phyloP scores from a whole-genome alignment of 2,113 vertebrate species.

The Dromas ardeola region DNA sequence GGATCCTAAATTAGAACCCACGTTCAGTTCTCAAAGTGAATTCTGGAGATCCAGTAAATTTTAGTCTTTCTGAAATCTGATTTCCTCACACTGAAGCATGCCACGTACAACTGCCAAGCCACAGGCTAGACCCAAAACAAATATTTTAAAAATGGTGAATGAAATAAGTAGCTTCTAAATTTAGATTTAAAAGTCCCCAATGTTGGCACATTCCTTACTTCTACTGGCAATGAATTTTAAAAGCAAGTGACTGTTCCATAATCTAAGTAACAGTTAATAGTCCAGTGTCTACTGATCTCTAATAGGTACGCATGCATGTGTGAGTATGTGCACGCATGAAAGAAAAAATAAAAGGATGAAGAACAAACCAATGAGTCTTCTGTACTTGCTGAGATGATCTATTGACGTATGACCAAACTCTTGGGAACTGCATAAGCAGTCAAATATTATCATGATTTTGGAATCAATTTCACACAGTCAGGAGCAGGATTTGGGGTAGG shows the following conservation, averaged over 20 bases:
- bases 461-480: background rate
- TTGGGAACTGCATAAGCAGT: background rate
- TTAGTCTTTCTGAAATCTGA: slow-evolving; percentile 16
- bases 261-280: slow-evolving; percentile 38
- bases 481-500: background rate
- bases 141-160: slow-evolving; percentile 66
- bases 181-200: slow-evolving; percentile 58
- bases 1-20: background rate
- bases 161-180: slow-evolving; percentile 67
- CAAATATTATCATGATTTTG: background rate
- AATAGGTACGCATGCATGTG: background rate
- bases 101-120: slow-evolving; percentile 47
- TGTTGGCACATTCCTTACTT: slow-evolving; percentile 47
- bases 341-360: background rate
- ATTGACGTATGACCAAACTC: background rate
- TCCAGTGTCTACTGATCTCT: background rate
- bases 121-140: slow-evolving; percentile 69
- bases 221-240: slow-evolving; percentile 45
- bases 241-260: slow-evolving; percentile 46
- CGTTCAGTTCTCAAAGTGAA: background rate
- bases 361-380: background rate
- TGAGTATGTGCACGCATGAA: background rate
- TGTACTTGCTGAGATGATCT: background rate
- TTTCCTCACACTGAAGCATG: slow-evolving; percentile 22
- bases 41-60: slow-evolving; percentile 35